These are phyloP conservation scores for Chaenodraco wilsoni DNA, from an alignment of 2,797 vertebrate genomes.

Conservation along the genomic window DNA sequence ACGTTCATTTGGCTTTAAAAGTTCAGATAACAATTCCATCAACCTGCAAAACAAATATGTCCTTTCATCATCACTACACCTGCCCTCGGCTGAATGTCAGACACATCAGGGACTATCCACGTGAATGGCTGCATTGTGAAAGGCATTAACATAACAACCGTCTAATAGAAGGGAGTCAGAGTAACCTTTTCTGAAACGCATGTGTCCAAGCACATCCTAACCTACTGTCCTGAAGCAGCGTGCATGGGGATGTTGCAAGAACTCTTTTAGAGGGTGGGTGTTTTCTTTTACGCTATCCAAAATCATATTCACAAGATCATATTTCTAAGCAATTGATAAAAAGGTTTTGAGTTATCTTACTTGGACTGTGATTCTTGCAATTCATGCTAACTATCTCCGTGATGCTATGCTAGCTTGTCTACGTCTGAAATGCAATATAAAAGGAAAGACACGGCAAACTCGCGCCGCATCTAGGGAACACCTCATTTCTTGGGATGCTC, in stretches of 20 bases:
- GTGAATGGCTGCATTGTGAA: not conserved
- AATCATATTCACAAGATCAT: not conserved
- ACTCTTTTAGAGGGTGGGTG: not conserved
- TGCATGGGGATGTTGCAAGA: not conserved
- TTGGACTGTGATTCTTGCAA: not conserved
- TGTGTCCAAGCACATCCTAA: slow-evolving; percentile 15
- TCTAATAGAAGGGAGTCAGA: not conserved
- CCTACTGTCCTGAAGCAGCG: slow-evolving; percentile 8
- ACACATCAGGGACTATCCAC: slow-evolving; percentile 12
- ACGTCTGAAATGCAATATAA: too few relatives aligned
- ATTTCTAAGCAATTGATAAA: not conserved
- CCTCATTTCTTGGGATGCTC: too few relatives aligned
- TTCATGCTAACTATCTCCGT: not conserved
- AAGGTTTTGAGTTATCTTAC: not conserved
- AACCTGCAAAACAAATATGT: slow-evolving; percentile 2
- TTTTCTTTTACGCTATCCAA: not conserved
- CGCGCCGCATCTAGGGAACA: too few relatives aligned
- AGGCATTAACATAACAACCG: not conserved
- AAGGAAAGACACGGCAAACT: too few relatives aligned
- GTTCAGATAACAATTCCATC: slow-evolving; percentile 45
- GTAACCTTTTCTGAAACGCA: too few relatives aligned
- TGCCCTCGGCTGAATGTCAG: not conserved
- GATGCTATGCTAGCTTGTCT: too few relatives aligned
- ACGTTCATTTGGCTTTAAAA: slow-evolving; percentile 45
- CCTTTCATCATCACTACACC: slow-evolving; percentile 30